phyloP scores from a whole-genome alignment of 2,797 vertebrate genomes.

The Alcedo quadribrachys region DNA sequence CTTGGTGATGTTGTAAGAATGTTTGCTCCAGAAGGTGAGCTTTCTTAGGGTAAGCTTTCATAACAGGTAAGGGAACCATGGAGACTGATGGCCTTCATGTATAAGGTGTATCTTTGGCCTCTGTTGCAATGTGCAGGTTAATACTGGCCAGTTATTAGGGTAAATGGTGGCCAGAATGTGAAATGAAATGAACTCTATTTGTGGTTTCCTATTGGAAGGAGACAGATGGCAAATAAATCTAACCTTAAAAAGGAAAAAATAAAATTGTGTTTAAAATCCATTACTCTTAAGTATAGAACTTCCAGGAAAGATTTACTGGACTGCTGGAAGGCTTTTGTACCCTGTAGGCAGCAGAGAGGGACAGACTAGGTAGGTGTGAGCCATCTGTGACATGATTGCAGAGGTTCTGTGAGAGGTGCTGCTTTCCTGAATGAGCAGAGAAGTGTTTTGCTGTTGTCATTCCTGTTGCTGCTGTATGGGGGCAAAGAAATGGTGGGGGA shows the following conservation, averaged over 20 bases:
- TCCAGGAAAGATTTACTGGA: neutral
- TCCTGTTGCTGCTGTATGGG: neutral
- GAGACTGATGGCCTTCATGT: neutral
- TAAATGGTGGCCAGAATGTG: neutral
- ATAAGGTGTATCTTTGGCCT: neutral
- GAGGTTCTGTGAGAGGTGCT: neutral
- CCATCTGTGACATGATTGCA: fast-evolving
- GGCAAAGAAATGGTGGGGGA: neutral
- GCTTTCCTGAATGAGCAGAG: neutral
- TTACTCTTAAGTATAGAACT: neutral
- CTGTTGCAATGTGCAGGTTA: neutral
- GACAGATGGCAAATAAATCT: neutral
- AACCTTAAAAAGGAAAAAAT: neutral
- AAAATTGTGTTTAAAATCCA: too few species aligned
- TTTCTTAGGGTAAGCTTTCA: neutral
- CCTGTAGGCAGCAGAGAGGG: neutral
- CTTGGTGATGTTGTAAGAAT: neutral
- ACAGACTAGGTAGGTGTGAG: neutral
- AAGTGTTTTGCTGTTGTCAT: neutral
- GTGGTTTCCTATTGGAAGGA: neutral
- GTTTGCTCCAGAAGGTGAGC: neutral
- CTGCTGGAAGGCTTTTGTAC: neutral
- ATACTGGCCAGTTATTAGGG: neutral
- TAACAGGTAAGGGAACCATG: neutral
- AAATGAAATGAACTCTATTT: neutral